These are phyloP conservation scores for Tyrannus savana DNA, from an alignment of 2,113 vertebrate species.

Conservation along the genomic window DNA sequence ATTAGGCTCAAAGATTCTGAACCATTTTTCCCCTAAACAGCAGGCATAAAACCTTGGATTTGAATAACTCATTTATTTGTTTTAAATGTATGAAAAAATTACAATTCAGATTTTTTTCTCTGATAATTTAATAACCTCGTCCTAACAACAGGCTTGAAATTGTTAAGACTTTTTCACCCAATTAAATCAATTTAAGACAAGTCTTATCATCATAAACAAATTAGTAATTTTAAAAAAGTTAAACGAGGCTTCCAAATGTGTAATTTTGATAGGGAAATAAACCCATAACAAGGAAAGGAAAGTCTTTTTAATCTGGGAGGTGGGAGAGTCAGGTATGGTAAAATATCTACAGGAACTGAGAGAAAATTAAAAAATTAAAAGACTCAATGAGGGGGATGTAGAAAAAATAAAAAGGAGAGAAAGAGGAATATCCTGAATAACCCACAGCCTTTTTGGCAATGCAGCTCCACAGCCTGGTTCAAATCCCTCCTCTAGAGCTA, in stretches of 20 bases:
- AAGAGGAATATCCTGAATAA: background rate
- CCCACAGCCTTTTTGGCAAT: background rate
- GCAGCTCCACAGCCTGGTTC: background rate
- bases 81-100: background rate
- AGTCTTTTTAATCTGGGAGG: background rate
- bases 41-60: background rate
- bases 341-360: background rate
- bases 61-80: background rate
- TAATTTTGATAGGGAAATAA: background rate
- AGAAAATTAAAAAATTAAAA: background rate
- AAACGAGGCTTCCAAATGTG: background rate
- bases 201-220: background rate
- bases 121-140: background rate
- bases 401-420: accelerated
- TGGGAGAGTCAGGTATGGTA: background rate
- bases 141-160: background rate
- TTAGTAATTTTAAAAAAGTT: background rate
- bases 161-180: background rate
- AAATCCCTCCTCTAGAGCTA: background rate
- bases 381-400: background rate
- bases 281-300: background rate
- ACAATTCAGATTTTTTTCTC: background rate
- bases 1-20: background rate
- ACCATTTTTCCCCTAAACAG: background rate
- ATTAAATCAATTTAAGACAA: background rate